Base-by-base conservation (phyloP, 2,888 invertebrate species). In the Masnerella sp. region DNA sequence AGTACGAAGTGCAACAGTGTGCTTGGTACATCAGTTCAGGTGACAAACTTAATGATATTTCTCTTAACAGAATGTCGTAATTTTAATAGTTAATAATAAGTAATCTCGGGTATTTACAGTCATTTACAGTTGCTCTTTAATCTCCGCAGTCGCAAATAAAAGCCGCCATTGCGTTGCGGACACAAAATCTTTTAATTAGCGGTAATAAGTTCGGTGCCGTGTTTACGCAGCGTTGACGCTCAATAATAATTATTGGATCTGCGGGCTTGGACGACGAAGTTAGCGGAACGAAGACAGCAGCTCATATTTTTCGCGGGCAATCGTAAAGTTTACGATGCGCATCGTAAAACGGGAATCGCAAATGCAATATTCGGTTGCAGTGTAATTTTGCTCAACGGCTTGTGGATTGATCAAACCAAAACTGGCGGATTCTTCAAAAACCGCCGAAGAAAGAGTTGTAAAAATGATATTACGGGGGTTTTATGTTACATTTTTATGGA, bases 291-390 rank as follows among this genome's bases (percentile, higher is more conserved):
- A 25, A 12, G 25, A 25, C 25, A 14, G 14, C 7, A 25, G 7
- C 25, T 22, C 45, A n/a, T 3, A 32, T 38, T 25, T 11, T 47
- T 25, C n/a, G 25, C n/a, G n/a, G n/a, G n/a, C n/a, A n/a, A n/a
- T 28, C 58, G 45, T 58, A 58, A 58, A 58, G 20, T 58, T 58
- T 34, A 58, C 43, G 43, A 30, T 22, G 32, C 34, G 9, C 32
- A 34, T 28, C 58, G 34, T 58, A 58, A 58, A 58, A 34, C 12
- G 8, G 14, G 17, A 36, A 58, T 34, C 22, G 30, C 12, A 42
- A 30, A 42, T 36, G 20, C 36, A 36, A 51, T 51, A 36, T 51
- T 15, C n/a, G n/a, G n/a, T n/a, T n/a, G n/a, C n/a, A n/a, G n/a
- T n/a, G n/a, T n/a, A n/a, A n/a, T n/a, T n/a, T n/a, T n/a, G n/a